Evolutionary conservation across 2,797 vertebrate genomes (phyloP).

Genomic region (Sciurus vulgaris): DNA sequence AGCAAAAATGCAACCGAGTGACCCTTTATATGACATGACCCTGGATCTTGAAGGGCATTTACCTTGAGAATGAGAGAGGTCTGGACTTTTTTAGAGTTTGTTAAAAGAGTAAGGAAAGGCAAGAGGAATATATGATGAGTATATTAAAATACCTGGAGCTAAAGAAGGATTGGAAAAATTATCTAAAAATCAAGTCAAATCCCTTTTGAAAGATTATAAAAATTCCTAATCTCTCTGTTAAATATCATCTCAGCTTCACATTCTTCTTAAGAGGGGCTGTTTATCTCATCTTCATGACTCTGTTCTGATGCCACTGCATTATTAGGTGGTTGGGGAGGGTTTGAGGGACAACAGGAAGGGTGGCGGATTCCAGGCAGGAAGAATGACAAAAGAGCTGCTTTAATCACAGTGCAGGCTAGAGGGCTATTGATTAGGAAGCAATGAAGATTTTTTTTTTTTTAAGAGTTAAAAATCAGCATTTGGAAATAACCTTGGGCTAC

Average conservation of each 20-base stretch:
- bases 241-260: neutral
- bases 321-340: neutral
- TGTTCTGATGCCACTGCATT: neutral
- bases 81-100: neutral
- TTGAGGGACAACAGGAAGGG: neutral
- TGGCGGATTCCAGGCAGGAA: conserved; percentile 4
- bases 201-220: neutral
- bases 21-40: neutral
- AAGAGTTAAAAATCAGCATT: conserved; percentile 34
- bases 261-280: conserved; percentile 1
- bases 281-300: neutral
- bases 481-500: neutral
- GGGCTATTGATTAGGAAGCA: neutral
- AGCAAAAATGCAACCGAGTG: neutral
- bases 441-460: neutral
- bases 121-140: neutral
- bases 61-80: neutral
- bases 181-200: neutral
- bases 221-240: conserved; percentile 30
- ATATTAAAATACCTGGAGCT: neutral
- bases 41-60: neutral
- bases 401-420: neutral
- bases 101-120: conserved; percentile 4
- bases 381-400: neutral
- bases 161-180: neutral